Percentiles rank a stretch among this genome's conserved stretches.
phyloP scores from a whole-genome alignment of 2,113 vertebrate species.

The Ctenomys sociabilis region DNA sequence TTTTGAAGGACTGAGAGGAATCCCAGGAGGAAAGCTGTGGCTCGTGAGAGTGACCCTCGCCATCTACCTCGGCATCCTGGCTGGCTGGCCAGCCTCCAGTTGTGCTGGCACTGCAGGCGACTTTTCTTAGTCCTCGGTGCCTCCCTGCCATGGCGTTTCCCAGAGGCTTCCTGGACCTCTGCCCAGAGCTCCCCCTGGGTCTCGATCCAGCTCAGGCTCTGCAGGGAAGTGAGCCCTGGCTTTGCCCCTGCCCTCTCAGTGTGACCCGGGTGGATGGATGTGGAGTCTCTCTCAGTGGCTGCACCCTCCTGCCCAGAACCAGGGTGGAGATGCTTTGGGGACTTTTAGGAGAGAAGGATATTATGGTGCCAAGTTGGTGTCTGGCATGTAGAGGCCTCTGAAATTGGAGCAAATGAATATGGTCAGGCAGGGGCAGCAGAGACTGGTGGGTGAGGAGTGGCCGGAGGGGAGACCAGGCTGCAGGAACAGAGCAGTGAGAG shows the following conservation, averaged over 20 bases:
- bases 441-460: background rate
- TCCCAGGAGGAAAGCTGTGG: background rate
- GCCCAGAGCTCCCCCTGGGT: background rate
- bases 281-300: background rate
- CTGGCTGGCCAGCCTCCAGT: background rate
- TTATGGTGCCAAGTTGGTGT: rapidly evolving
- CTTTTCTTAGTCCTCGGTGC: background rate
- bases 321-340: background rate
- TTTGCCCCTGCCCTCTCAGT: background rate
- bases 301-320: rapidly evolving
- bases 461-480: background rate
- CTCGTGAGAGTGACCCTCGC: background rate
- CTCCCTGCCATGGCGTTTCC: background rate
- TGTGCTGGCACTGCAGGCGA: background rate
- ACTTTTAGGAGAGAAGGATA: background rate
- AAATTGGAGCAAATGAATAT: too few relatives aligned
- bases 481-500: rapidly evolving
- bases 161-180: background rate
- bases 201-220: background rate
- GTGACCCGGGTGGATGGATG: background rate
- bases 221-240: background rate
- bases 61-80: background rate
- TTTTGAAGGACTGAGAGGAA: background rate
- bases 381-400: background rate
- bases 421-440: background rate